Evolutionary conservation across 2,113 vertebrate species (phyloP).

Genomic region (Ramphastos sulfuratus): DNA sequence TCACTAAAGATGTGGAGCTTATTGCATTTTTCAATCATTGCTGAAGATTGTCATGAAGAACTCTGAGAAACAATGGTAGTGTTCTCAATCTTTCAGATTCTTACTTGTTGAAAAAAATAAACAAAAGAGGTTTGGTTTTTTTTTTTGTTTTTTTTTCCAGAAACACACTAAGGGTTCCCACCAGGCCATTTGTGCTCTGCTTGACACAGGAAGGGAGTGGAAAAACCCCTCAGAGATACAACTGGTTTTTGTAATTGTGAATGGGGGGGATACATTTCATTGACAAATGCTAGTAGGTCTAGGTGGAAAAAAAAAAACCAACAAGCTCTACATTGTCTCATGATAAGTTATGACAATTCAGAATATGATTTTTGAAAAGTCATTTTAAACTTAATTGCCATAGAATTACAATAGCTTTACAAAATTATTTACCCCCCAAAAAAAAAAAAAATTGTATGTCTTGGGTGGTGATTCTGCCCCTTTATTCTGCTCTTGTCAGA

Average conservation of each 20-base stretch:
- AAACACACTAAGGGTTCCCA: background rate
- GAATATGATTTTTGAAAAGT: background rate
- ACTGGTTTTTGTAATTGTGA: background rate
- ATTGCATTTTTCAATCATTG: background rate
- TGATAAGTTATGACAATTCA: background rate
- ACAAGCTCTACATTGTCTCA: background rate
- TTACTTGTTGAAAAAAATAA: background rate
- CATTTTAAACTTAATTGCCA: background rate
- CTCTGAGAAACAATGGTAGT: background rate
- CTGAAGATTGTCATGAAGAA: background rate
- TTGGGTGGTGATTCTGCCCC: background rate
- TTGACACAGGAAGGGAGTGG: background rate
- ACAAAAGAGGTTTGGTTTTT: background rate
- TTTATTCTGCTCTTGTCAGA: no score
- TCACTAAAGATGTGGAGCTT: background rate
- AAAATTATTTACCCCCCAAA: background rate
- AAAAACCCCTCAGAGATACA: background rate
- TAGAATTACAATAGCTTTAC: background rate
- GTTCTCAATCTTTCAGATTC: background rate
- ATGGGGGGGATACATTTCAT: background rate
- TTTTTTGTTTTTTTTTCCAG: background rate
- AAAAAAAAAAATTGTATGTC: background rate
- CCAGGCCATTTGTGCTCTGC: background rate
- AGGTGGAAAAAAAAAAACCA: background rate
- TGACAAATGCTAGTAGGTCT: background rate